Percentiles rank a stretch among this genome's conserved stretches.
phyloP scores from a whole-genome alignment of 1,140 invertebrate genomes.

The Drosophila seguyi region DNA sequence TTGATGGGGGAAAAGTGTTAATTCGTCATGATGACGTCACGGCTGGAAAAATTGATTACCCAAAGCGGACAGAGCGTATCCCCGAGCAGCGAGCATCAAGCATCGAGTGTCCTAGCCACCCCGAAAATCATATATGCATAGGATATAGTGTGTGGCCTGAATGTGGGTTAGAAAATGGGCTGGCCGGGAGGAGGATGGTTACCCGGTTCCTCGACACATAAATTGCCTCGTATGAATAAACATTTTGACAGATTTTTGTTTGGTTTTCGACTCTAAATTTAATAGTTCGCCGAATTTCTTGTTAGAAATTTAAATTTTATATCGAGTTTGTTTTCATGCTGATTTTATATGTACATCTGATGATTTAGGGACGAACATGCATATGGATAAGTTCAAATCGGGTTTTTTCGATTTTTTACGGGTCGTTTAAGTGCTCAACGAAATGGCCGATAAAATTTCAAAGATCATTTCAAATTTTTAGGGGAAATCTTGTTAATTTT shows the following conservation, averaged over 20 bases:
- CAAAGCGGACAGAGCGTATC: constrained; percentile 62
- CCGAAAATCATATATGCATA: constrained; percentile 12
- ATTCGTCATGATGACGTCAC: constrained; percentile 79
- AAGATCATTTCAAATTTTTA: constrained; percentile 2
- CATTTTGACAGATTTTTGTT: constrained; percentile 65
- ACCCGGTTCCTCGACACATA: constrained; percentile 33
- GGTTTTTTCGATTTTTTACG: constrained; percentile 38
- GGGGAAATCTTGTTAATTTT: constrained; percentile 34
- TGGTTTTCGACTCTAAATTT: constrained; percentile 53
- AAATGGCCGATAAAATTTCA: constrained; percentile 42
- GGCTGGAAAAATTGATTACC: constrained; percentile 65
- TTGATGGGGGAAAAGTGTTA: constrained; percentile 56
- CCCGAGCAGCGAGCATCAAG: constrained; percentile 1
- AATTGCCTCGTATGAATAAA: constrained; percentile 62
- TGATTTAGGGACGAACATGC: constrained; percentile 41
- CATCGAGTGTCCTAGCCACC: constrained; percentile 22
- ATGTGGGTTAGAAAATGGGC: constrained; percentile 20
- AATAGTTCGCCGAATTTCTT: constrained; percentile 58
- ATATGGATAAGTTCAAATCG: constrained; percentile 30
- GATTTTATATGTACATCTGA: constrained; percentile 18
- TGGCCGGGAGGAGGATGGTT: constrained; percentile 4
- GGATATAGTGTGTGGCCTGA: too few relatives aligned
- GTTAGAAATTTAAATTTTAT: constrained; percentile 57
- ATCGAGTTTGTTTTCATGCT: constrained; percentile 42
- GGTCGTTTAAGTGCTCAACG: constrained; percentile 41